Base-by-base conservation (phyloP, 2,888 invertebrate species). In the Cephalotes varians region DNA sequence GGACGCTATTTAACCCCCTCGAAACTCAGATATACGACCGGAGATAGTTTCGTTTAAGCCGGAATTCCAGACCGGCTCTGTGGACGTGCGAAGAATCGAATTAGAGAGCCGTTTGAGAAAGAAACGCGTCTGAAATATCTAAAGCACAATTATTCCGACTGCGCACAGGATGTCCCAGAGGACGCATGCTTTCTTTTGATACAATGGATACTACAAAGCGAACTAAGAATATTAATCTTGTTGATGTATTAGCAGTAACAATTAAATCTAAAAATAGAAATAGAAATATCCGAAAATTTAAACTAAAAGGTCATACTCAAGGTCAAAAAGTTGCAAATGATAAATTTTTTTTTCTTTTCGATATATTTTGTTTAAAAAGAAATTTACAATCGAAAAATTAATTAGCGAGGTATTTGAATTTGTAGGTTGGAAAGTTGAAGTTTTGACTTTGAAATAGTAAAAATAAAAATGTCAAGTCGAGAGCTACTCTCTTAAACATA, bases 21-120 rank as follows among this genome's bases (percentile, higher is more conserved):
- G 77, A 79, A 79, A 71, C 71, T 79, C 71, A 56, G 77, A 79
- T 79, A 58, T 79, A 79, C 77, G 71, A 79, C 21, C 71, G 71
- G 77, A 79, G 77, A 79, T 79, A 79, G 71, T 79, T 79, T 79
- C 77, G 77, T 79, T 79, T 79, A 79, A 79, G 77, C 56, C 74
- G 56, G 77, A 77, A 77, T 77, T 77, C 77, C 77, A 77, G 56
- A 25, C 21, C 34, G 71, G 71, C 44, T 69, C 71, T 58, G 56
- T 44, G 77, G 44, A 79, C 77, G 77, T 79, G 77, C 71, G 56
- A 56, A 56, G 77, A 79, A 71, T 79, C 77, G 77, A 79, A 79
- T 79, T 79, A 79, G 77, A 71, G 56, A 79, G 71, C 77, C 77
- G 71, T 71, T 79, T 79, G 71, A 79, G 71, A 58, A 73, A 71